phyloP scores from a whole-genome alignment of 2,888 invertebrate genomes.

The Erebia aethiops region DNA sequence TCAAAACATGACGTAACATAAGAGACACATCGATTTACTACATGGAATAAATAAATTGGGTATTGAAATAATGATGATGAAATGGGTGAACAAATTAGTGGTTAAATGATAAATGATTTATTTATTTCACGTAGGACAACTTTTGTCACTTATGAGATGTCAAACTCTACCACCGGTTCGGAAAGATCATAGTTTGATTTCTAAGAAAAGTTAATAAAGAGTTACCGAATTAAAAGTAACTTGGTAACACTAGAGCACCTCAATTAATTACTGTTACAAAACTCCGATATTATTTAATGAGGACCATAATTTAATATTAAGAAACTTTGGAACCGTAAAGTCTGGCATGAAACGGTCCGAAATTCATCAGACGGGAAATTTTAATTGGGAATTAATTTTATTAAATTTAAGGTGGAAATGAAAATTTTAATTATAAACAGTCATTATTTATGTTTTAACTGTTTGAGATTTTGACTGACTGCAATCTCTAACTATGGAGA shows the following conservation, averaged over 20 bases:
- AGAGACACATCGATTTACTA: too few relatives aligned
- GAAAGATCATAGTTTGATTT: too few relatives aligned
- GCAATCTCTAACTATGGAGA: neutral
- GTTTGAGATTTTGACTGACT: neutral
- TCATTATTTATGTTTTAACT: neutral
- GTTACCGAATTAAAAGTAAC: neutral
- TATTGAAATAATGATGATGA: too few relatives aligned
- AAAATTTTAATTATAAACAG: neutral
- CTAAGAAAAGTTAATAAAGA: neutral
- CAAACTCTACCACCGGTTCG: too few relatives aligned
- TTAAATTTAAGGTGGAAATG: neutral
- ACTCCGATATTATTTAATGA: conserved; percentile 19
- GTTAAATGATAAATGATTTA: too few relatives aligned
- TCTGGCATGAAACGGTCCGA: neutral
- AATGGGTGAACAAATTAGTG: neutral
- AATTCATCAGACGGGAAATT: conserved; percentile 10
- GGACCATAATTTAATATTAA: conserved; percentile 10
- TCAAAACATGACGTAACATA: too few relatives aligned
- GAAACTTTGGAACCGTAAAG: conserved; percentile 15
- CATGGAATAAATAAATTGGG: too few relatives aligned
- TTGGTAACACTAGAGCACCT: neutral
- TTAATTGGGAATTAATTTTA: conserved; percentile 10
- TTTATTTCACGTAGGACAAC: too few relatives aligned
- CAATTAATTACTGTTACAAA: conserved; percentile 14
- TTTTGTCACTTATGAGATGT: too few relatives aligned